Evolutionary conservation across 2,113 vertebrate genomes (phyloP), one percentile per base, ranked within the genome.

Genomic region (Nannospalax galili): DNA sequence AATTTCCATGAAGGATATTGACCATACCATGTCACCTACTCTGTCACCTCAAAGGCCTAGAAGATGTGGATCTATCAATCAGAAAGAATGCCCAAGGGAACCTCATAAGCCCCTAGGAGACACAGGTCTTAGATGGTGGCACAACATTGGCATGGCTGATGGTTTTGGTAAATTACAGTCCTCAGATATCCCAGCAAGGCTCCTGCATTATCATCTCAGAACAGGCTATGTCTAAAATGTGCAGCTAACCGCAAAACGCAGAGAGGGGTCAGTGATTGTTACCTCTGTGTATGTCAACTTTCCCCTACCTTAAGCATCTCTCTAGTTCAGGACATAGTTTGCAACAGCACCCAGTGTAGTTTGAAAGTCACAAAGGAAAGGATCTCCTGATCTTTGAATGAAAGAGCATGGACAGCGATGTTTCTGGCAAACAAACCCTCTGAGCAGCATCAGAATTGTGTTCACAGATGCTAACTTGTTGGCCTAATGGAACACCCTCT

Each of bases 391-490:
- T 85, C n/a, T 92, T 91, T 79, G 74, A 74, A 84, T 73, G 40
- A 92, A 81, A 72, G 42, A 52, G 45, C 30, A 30, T 0, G 1
- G 1, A 1, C 2, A 1, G 58, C 56, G 80, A 60, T 28, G 92
- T 40, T 96, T 65, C 92, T 73, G 90, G 80, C 92, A 88, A 90
- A 73, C 0, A 1, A 42, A 40, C 7, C 70, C 42, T 32, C 56
- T 0, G 1, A 67, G 62, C 40, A 67, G 17, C 91, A 12, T 42
- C 64, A 48, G 70, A 58, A 60, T 0, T 10, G 65, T 73, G 82
- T 77, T 75, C 30, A n/a, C 88, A 95, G 40, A 82, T n/a, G 91
- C 88, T 88, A 80, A 70, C 84, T 48, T 81, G 95, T 58, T 35
- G 0, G 81, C 60, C 65, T 40, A 22, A 28, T 11, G 69, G 84